Conservation (phyloP, 2,113 vertebrate genomes). For the Thunnus maccoyii region DNA sequence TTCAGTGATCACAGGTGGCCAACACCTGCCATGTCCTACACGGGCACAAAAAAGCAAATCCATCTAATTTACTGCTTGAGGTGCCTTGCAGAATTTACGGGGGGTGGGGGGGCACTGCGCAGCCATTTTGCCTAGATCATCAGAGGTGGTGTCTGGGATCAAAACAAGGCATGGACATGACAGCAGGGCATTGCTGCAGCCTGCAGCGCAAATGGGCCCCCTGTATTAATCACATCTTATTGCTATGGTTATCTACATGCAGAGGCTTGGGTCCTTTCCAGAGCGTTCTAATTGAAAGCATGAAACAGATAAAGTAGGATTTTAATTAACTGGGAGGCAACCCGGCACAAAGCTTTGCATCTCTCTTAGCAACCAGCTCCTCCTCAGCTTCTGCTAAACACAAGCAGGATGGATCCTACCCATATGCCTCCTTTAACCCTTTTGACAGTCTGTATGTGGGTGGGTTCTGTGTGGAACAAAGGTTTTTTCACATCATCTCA, state of each 20-base stretch:
- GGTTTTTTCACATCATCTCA: constrained; percentile 14
- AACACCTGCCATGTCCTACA: constrained; percentile 64
- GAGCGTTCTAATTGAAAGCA: constrained; percentile 81
- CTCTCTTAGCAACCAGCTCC: constrained; percentile 79
- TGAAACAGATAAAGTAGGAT: constrained; percentile 80
- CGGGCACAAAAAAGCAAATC: constrained; percentile 29
- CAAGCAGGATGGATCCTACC: constrained; percentile 60
- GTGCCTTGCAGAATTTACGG: constrained; percentile 42
- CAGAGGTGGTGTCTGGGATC: constrained; percentile 40
- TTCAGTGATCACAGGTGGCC: constrained; percentile 63
- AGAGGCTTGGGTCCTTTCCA: constrained; percentile 74
- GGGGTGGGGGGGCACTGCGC: not conserved
- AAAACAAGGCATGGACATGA: constrained; percentile 55
- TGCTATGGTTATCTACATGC: constrained; percentile 75
- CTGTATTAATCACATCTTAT: constrained; percentile 75
- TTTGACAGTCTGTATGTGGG: constrained; percentile 29
- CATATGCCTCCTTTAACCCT: constrained; percentile 63
- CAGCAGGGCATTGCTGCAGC: constrained; percentile 62
- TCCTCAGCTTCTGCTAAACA: constrained; percentile 73
- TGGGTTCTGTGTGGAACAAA: constrained; percentile 29
- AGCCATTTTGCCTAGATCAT: constrained; percentile 36
- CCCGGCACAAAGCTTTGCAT: constrained; percentile 69
- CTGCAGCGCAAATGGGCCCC: constrained; percentile 47
- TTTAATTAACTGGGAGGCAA: constrained; percentile 83
- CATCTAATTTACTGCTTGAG: constrained; percentile 64